Evolutionary conservation across 2,113 vertebrate genomes (phyloP).

Genomic region (Colossoma macropomum): DNA sequence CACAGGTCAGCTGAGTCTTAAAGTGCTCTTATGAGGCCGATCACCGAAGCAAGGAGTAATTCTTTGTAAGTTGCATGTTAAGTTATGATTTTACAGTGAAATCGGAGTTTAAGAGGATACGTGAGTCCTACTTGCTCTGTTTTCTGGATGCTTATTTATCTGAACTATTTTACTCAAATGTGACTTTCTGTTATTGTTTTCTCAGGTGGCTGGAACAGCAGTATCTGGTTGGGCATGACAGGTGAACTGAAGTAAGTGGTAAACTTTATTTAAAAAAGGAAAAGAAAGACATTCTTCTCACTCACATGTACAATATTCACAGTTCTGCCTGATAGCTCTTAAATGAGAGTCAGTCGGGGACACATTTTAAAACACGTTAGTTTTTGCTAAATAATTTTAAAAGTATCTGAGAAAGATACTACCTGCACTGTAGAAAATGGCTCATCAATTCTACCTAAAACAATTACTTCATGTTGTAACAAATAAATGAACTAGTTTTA

Average conservation of each 20-base stretch:
- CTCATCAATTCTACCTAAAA: too few relatives aligned
- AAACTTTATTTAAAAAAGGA: background rate
- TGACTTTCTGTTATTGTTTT: background rate
- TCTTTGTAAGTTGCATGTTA: conserved; percentile 8
- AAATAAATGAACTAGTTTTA: too few relatives aligned
- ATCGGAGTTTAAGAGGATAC: background rate
- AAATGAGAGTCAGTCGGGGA: background rate
- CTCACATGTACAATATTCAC: background rate
- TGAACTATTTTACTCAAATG: background rate
- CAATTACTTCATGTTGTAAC: too few relatives aligned
- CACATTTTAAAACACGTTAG: too few relatives aligned
- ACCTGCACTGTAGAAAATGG: too few relatives aligned
- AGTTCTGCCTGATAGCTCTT: background rate
- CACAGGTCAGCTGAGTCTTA: conserved; percentile 21
- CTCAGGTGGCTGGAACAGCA: background rate
- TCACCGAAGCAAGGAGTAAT: background rate
- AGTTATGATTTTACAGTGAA: background rate
- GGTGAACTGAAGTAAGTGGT: too few relatives aligned
- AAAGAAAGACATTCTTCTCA: background rate
- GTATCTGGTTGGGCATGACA: background rate
- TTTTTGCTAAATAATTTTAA: too few relatives aligned
- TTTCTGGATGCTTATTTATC: background rate
- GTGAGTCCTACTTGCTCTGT: background rate
- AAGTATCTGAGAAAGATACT: too few relatives aligned
- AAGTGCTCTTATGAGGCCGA: conserved; percentile 1